Conservation (phyloP, 1,140 invertebrate genomes). For the Amphibalanus amphitrite region DNA sequence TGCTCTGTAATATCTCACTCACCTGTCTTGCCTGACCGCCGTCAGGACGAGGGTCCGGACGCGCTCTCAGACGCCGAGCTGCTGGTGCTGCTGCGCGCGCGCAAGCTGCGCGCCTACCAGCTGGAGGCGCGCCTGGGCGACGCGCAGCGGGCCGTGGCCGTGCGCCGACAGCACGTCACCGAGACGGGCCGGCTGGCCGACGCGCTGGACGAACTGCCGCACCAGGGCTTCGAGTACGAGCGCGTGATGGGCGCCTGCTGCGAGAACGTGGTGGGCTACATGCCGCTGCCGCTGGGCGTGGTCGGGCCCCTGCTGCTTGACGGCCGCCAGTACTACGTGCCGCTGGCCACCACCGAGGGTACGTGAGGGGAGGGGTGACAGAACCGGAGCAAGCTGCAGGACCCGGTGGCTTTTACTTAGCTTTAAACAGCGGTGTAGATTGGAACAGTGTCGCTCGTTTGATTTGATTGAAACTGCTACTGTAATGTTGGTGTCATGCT, state of each 20-base stretch:
- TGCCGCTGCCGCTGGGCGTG: constrained; percentile 87
- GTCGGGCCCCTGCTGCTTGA: constrained; percentile 84
- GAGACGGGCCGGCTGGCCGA: constrained; percentile 6
- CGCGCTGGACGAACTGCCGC: constrained; percentile 56
- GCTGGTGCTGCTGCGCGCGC: constrained; percentile 49
- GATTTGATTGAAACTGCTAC: too few relatives aligned
- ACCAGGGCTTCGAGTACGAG: constrained; percentile 66
- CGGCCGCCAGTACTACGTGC: constrained; percentile 61
- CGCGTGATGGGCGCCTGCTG: constrained; percentile 83
- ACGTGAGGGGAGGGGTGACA: neutral
- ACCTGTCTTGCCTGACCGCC: too few relatives aligned
- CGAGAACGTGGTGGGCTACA: constrained; percentile 95
- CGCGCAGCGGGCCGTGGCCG: constrained; percentile 61
- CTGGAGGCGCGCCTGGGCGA: constrained; percentile 67
- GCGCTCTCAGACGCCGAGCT: constrained; percentile 67
- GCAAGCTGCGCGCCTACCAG: constrained; percentile 60
- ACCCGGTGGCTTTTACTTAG: too few relatives aligned
- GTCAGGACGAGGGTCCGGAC: constrained; percentile 29
- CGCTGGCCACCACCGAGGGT: constrained; percentile 97
- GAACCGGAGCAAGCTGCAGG: too few relatives aligned
- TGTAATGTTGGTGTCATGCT: too few relatives aligned
- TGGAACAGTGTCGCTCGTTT: too few relatives aligned
- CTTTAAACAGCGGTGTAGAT: too few relatives aligned
- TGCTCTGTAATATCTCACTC: too few relatives aligned
- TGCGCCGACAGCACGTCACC: constrained; percentile 35